Base-by-base conservation (phyloP, 2,888 invertebrate genomes). In the Crossocerus cetratus region DNA sequence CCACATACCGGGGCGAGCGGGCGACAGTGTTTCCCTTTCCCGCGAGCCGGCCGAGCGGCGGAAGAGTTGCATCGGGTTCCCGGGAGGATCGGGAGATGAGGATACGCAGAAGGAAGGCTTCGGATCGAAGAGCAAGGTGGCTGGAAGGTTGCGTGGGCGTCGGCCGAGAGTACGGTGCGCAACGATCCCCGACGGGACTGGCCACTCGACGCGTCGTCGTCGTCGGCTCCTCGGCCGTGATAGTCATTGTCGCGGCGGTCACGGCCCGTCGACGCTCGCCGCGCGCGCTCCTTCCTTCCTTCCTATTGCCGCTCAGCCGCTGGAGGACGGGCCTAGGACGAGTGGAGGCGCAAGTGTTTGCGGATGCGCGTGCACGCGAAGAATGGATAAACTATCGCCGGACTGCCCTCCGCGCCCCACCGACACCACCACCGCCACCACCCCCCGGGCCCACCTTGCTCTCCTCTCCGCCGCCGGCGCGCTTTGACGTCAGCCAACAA, bases 401-500 rank as follows among this genome's bases (percentile, higher is more conserved):
- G 11, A 32, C 57, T 44, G 11, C 23, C 23, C 54, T 57, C 54
- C 60, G 23, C 32, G 57, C 62, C 65, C 65, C 54, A 42, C 43
- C 23, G 8, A 2, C 2, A 45, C 54, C 62, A 16, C 58, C 54
- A 42, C 55, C 45, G 42, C 22, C 60, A 53, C 60, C 53, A 8
- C 49, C 58, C 16, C 32, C 16, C 23, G 42, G 44, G n/a, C 43
- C 22, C 13, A 58, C 53, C 64, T 59, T 22, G 32, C 23, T 23
- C 45, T 45, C 32, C 53, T 68, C 21, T 21, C 63, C 64, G 65
- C 61, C 61, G 22, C 11, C 45, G n/a, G n/a, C 42, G 65, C 63
- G 59, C 8, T 32, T 71, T 74, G 71, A 78, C 74, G 77, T 74
- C 74, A 75, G 58, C 62, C 54, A 60, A 58, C 78, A 78, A 78